phyloP scores from a whole-genome alignment of 2,113 vertebrate species.

The Macquaria australasica region DNA sequence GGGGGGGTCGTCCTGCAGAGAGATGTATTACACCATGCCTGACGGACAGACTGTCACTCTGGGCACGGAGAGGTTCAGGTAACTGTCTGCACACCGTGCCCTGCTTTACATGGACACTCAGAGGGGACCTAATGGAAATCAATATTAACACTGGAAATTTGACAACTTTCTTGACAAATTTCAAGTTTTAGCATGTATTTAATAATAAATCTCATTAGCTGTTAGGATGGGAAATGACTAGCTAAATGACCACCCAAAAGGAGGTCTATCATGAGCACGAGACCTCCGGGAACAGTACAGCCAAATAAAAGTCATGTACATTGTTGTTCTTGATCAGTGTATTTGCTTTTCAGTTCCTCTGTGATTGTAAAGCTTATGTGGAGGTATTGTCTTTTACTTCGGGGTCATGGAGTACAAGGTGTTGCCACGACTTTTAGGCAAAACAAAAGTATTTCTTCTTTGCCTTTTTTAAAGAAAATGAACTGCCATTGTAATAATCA shows the following conservation, averaged over 20 bases:
- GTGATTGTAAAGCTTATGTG: neutral
- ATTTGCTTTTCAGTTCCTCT: neutral
- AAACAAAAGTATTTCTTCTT: too few relatives aligned
- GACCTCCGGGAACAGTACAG: too few relatives aligned
- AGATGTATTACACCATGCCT: slow-evolving; percentile 80
- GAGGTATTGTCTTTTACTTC: too few relatives aligned
- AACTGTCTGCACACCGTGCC: slow-evolving; percentile 7
- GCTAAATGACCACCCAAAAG: neutral
- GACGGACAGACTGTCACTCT: slow-evolving; percentile 80
- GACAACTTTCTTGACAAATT: too few relatives aligned
- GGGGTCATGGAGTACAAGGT: neutral
- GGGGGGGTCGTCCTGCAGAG: slow-evolving; percentile 31
- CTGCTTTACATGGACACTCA: neutral
- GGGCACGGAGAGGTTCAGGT: slow-evolving; percentile 81
- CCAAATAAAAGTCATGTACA: too few relatives aligned
- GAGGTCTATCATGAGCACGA: neutral
- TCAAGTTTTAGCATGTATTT: neutral
- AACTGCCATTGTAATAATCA: too few relatives aligned
- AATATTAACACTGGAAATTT: neutral
- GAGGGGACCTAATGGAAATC: neutral
- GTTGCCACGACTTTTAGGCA: neutral
- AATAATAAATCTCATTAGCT: neutral
- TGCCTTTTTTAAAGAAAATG: too few relatives aligned
- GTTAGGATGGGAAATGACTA: neutral
- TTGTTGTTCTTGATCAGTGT: too few relatives aligned